Base-by-base conservation (phyloP, 2,888 invertebrate genomes). In the Smittia sp. region DNA sequence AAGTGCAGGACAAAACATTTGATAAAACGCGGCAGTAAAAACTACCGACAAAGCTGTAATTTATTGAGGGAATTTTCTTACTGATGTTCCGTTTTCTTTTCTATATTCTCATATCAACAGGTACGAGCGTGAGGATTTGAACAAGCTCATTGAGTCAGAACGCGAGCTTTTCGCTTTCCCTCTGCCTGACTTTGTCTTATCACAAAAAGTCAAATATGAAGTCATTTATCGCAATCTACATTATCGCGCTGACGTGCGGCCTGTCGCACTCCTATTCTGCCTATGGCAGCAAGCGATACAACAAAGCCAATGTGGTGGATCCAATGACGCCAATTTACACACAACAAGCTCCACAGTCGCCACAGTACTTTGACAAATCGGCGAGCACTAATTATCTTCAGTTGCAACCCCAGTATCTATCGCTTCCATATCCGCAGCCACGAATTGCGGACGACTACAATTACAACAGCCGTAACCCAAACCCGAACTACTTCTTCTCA, bases 271-370 rank as follows among this genome's bases (percentile, higher is more conserved):
- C 75, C 27, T 77, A 77, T 75, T 76, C 77, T 38, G 75, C 76
- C 6, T 77, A 77, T 67, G 77, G 77, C 38, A 54, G 76, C 76
- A 63, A 77, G 75, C 62, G 77, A 27, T 77, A 77, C 69, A 76
- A 77, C 62, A 75, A 76, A 9, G 75, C 76, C 3, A 74, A 69
- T 68, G 32, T 73, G 54, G 27, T 74, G 18, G 27, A 70, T n/a
- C 22, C 74, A 1, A 58, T 73, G n/a, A 66, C 74, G 38, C 69
- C 69, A 27, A 69, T 69, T 2, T 72, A 72, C 20, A 13, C 72
- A 39, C 58, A 58, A 20, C 24, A 20, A 1, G n/a, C 32, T 11
- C 65, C 39, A 46, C 65, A 73, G 27, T 39, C 15, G 18, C n/a
- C 25, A 15, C 58, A 72, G 11, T 72, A 58, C 32, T 24, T 38